Base-by-base conservation (phyloP, 2,888 invertebrate genomes). In the Brachycybe producta region DNA sequence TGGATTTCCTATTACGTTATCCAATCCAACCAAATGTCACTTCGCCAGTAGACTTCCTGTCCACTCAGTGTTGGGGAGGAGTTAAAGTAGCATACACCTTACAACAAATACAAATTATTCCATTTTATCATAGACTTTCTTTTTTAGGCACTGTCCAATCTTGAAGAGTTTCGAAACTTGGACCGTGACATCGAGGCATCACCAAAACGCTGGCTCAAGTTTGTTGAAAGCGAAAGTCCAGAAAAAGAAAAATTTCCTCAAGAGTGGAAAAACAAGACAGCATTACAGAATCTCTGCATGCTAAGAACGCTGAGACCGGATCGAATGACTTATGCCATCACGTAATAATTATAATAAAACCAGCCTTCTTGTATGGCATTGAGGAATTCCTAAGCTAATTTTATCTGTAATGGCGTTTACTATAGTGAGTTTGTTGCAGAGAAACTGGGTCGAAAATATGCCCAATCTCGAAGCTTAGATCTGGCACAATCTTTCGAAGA, bases 241-340 rank as follows among this genome's bases (percentile, higher is more conserved):
- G 95, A 95, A 67, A 80, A 86, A 57, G 94, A 95, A 64, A 94
- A 92, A 66, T 87, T 95, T 67, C 95, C 95, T 0, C 92, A 92
- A 52, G 95, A 95, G 70, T 95, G 94, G 94, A 95, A 95, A 68
- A 91, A 86, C 64, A 94, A 92, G 72, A 83, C 86, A 1, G 80
- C 90, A 0, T 70, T 95, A 19, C 94, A 95, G 65, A 76, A 90
- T 57, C 71, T 95, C n/a, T 94, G 92, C 65, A 94, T 95, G 85
- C 76, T 95, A 73, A 75, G 95, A 64, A 92, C 92, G 0, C 69
- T 95, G 17, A 71, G 95, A 58, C 91, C 95, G 0, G 95, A 95
- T 67, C 76, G 95, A 60, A 94, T 95, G 92, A 88, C 88, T 1
- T 92, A 95, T 70, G 94, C 94, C 2, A 78, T 95, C 32, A 61